Percentiles rank a stretch among this genome's conserved stretches.
These are phyloP conservation scores for Callyntrura sp. DNA, from an alignment of 2,888 invertebrate species.

Conservation along the genomic window DNA sequence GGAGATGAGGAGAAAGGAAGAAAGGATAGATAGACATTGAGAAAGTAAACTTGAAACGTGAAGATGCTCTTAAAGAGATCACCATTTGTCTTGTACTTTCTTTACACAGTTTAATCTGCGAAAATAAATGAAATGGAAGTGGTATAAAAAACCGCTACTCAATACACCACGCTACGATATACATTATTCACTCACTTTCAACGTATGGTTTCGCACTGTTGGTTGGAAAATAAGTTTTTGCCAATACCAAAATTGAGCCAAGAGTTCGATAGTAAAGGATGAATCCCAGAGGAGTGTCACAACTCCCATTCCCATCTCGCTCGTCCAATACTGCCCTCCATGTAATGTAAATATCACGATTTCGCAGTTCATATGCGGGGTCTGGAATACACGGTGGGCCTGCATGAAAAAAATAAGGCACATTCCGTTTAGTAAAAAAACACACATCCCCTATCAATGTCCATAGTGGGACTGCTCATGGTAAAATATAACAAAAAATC, in stretches of 20 bases:
- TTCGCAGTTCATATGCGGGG: conserved; percentile 79
- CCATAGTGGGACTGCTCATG: neutral
- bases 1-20: neutral
- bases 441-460: neutral
- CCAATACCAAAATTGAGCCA: conserved; percentile 83
- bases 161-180: conserved; percentile 4
- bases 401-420: conserved; percentile 37
- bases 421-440: conserved; percentile 10
- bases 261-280: conserved; percentile 82
- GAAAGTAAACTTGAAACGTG: conserved; percentile 49
- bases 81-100: conserved; percentile 56
- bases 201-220: conserved; percentile 80
- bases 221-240: conserved; percentile 82
- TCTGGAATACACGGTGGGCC: conserved; percentile 79
- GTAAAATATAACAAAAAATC: conserved; percentile 20
- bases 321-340: conserved; percentile 75
- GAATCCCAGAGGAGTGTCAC: conserved; percentile 82
- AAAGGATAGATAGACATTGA: too few relatives aligned
- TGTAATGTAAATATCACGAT: conserved; percentile 81
- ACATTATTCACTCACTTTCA: conserved; percentile 78
- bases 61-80: conserved; percentile 62
- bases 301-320: conserved; percentile 70
- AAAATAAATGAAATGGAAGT: conserved; percentile 63
- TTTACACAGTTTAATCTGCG: conserved; percentile 54
- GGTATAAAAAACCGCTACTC: conserved; percentile 26